Evolutionary conservation across 2,113 vertebrate species (phyloP), one percentile per base, ranked within the genome.

Genomic region (Nothobranchius furzeri): DNA sequence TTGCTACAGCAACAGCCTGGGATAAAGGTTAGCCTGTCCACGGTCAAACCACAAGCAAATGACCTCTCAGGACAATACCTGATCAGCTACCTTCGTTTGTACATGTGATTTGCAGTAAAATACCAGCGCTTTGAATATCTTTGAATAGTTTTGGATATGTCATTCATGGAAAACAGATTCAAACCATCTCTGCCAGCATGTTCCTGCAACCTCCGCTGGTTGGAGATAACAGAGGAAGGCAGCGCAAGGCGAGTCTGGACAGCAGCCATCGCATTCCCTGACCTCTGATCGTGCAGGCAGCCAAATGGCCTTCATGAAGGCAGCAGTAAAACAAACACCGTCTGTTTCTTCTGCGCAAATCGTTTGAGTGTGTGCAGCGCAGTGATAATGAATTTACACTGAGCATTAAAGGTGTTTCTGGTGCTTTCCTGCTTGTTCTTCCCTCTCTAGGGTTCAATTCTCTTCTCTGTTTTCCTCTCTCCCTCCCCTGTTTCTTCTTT

Each of bases 141-240:
- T 89, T 89, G 75, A 76, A 83, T 85, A 70, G 56, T 62, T 88
- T 89, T 87, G 87, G 79, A 62, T 88, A 76, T 60, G 25, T 71
- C 79, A 76, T 64, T 78, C 58, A 89, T 88, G 85, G 60, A 90
- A 89, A 90, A 72, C 69, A 73, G 72, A 84, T 87, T 84, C 86
- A 90, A 89, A 83, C 60, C 70, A n/a, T 50, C 57, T 68, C 47
- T 36, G 45, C 35, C 12, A 50, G 14, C 14, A 49, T 71, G 43
- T 24, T 36, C 60, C 60, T 47, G 51, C 40, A 64, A 73, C 67
- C 60, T 58, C 9, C 56, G 49, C 59, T 56, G 50, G 30, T 50
- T 56, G 20, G 53, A 67, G 79, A 37, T 53, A 30, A 65, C 10
- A 20, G 35, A 20, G 45, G 30, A 42, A 56, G 64, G 37, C 24